Base-by-base conservation (phyloP, 2,797 vertebrate genomes). In the Tokudaia tokunoshimensis region DNA sequence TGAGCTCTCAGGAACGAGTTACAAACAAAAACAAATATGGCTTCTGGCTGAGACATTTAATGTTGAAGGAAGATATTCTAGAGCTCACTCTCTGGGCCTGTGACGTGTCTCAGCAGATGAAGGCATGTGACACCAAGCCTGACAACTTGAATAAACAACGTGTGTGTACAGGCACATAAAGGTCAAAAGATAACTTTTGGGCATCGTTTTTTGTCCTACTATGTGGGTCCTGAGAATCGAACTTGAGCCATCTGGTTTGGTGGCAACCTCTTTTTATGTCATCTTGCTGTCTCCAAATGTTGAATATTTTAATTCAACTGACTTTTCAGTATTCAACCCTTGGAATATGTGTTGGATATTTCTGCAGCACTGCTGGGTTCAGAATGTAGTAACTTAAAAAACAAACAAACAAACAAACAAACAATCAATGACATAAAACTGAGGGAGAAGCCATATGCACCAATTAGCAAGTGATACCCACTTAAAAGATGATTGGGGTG, bases 391-490 rank as follows among this genome's bases (percentile, higher is more conserved):
- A 44, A 81, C 31, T 84, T 94, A 9, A n/a, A n/a, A n/a, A n/a
- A n/a, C n/a, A n/a, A n/a, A 85, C 41, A 41, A 41, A 41, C 41
- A 65, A 61, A 61, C 5, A 81, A 6, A 34, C 74, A 63, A 72
- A 3, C 50, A 19, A 24, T 44, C 41, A 37, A 14, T 13, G 26
- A 61, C 15, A 37, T 7, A 89, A 92, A 80, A 29, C 47, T 34
- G n/a, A 91, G 17, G 74, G 55, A 52, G 70, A 85, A 75, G 80
- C 22, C 29, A 52, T 34, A 24, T 41, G 89, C 29, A 55, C 0
- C 57, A 59, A 76, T 89, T 61, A 78, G 89, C 57, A 95, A 70
- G 75, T 76, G 57, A 86, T 29, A 52, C 34, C 92, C 89, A 61
- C 34, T 31, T 29, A 82, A 78, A 88, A n/a, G 86, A 82, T n/a